Base-by-base conservation (phyloP, 2,888 invertebrate species). In the Allacma fusca region DNA sequence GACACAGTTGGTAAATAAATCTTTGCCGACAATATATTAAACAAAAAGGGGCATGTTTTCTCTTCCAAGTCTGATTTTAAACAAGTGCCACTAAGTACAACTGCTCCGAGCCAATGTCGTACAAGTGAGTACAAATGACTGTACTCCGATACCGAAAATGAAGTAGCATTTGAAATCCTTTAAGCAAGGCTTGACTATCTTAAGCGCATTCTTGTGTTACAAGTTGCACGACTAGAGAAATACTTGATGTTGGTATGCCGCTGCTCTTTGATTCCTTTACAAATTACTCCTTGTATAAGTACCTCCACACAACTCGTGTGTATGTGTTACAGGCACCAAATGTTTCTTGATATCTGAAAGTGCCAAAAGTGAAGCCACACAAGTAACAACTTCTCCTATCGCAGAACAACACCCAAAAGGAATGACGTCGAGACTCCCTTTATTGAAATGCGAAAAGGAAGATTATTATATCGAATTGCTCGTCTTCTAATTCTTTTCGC, bases 141-240 rank as follows among this genome's bases (percentile, higher is more conserved):
- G 34, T 4, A 34, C 34, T 34, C 34, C 5, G 34, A 62, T 62
- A 21, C 12, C 44, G 13, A 65, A 26, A 65, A 65, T 24, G 4
- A 24, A 65, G 19, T 5, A 26, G 13, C 29, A 9, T 21, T n/a
- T 62, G 21, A 21, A 65, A 50, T 28, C 16, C 26, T 28, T 50
- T 50, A 50, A 68, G 44, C 44, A 50, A 50, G 12, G 34, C 28
- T n/a, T 40, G 40, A 73, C 24, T 23, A 62, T 62, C 62, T 62
- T 62, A 23, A 62, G 43, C 74, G 68, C 78, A 78, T 78, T 74
- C 74, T 68, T 78, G 64, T 62, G 29, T 64, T 78, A 78, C 78
- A 74, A 78, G 78, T 74, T 78, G 44, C 70, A 78, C 74, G 65
- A 57, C 28, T n/a, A 19, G 62, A 57, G 64, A 29, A 65, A 21